Conservation (phyloP, 2,888 invertebrate species). For the Phalera bucephala region DNA sequence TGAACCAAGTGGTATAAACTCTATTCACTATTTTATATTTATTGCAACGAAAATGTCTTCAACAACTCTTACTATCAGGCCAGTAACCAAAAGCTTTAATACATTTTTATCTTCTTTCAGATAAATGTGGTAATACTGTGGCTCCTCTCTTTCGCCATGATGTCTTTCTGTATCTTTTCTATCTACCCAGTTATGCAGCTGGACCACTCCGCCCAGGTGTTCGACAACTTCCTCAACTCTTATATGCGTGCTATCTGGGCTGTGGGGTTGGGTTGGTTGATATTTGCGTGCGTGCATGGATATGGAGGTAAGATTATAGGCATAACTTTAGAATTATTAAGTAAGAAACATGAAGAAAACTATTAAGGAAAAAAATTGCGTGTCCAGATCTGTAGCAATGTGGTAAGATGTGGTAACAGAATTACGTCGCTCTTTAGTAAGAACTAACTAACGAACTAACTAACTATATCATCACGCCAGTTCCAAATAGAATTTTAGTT, state of each 20-base stretch:
- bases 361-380: background rate
- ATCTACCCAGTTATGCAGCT: slow-evolving; percentile 51
- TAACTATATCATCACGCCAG: too few species aligned
- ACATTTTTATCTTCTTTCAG: slow-evolving; percentile 33
- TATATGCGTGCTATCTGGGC: slow-evolving; percentile 70
- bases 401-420: too few species aligned
- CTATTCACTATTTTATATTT: too few species aligned
- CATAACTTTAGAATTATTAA: background rate
- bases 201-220: slow-evolving; percentile 34
- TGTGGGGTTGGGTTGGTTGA: slow-evolving; percentile 62
- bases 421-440: too few species aligned
- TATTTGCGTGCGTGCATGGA: slow-evolving; percentile 68
- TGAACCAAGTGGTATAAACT: too few species aligned
- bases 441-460: too few species aligned
- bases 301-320: slow-evolving; percentile 63
- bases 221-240: slow-evolving; percentile 56
- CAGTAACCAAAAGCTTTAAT: too few species aligned
- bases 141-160: slow-evolving; percentile 38
- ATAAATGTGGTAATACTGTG: slow-evolving; percentile 39
- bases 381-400: background rate
- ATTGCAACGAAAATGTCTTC: too few species aligned
- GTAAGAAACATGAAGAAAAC: background rate
- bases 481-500: too few species aligned
- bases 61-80: too few species aligned
- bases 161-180: slow-evolving; percentile 53